Evolutionary conservation across 2,888 invertebrate genomes (phyloP), one percentile per base, ranked within the genome.

Genomic region (Augochlorella aurata): DNA sequence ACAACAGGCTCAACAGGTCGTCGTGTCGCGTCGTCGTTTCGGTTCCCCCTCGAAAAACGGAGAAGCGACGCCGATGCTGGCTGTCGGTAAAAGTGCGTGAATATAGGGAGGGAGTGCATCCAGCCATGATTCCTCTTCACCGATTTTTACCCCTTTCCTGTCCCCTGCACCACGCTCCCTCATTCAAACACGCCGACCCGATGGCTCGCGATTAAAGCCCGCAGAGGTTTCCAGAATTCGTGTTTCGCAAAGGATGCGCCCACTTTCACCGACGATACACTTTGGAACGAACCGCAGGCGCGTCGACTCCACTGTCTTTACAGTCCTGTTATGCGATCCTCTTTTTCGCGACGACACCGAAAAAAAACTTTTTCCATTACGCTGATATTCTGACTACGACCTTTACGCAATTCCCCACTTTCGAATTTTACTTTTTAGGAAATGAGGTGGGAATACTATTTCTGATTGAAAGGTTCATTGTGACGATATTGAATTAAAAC

Each of bases 61-160:
- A 78, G 85, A 81, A 81, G 81, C 85, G 86, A 82, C 76, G 81
- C 83, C 87, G 86, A 88, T 87, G 86, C 81, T 74, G 73, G 82
- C 74, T 82, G 89, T 89, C 88, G 89, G 91, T 89, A 91, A 91
- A 92, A 91, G 90, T 91, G 90, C 89, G 91, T 91, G 90, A 91
- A 90, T 86, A 84, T 87, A 90, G 91, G 90, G 91, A 92, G 92
- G 92, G 92, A 92, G 92, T 85, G 91, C 93, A 93, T 90, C 92
- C 90, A 92, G 90, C 91, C 93, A 89, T 91, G 90, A 90, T 92
- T 92, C 93, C 93, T 92, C 90, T 88, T 92, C 91, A 90, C 92
- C 92, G 92, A 92, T 92, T 92, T 90, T 92, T 91, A 91, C 92
- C 92, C 92, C 91, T 89, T 91, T 92, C 91, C 89, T 90, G 89